Base-by-base conservation (phyloP, 2,113 vertebrate genomes). In the Casuarius casuarius region DNA sequence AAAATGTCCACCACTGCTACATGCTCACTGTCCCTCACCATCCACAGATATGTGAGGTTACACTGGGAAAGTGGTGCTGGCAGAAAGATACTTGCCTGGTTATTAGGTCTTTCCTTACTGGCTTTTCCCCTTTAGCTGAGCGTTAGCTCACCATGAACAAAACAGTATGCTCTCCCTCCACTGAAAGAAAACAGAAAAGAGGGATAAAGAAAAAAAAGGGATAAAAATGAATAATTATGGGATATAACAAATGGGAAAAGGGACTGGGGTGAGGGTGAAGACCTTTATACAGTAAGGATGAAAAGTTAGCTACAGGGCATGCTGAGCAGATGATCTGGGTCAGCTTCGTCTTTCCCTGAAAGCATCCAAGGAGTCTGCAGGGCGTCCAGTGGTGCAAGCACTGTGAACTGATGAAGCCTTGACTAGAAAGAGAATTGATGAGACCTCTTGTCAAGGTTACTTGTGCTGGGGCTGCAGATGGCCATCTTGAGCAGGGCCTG, bases 301-400 rank as follows among this genome's bases (percentile, higher is more conserved):
- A 81, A 52, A 85, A 66, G 18, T 49, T 28, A 74, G 10, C 21
- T 84, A 31, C 7, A 26, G 35, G 17, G 7, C 8, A 31, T 89
- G 48, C 46, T 0, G 9, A 85, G 31, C 21, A 72, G 26, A 58
- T 40, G 14, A 49, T 18, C 56, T 58, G 23, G 56, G 49, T 81
- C 42, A 75, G 33, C 48, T 68, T 22, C 26, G 31, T 29, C 10
- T 14, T 72, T 77, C 35, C 83, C 33, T 51, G 33, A 48, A 89
- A 70, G 1, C 12, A 20, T 8, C 1, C 2, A 71, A 84, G 38
- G n/a, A 19, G 26, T 65, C 71, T 92, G 31, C 68, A 25, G 78
- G 42, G 5, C 79, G 23, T 11, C 46, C 48, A 63, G 26, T 51
- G 31, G 19, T 31, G 22, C 40, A 78, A 29, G 23, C 0, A 0